Percentiles rank a stretch among this genome's conserved stretches.
These are phyloP conservation scores for Eupithecia dodoneata DNA, from an alignment of 2,888 invertebrate genomes.

Conservation along the genomic window DNA sequence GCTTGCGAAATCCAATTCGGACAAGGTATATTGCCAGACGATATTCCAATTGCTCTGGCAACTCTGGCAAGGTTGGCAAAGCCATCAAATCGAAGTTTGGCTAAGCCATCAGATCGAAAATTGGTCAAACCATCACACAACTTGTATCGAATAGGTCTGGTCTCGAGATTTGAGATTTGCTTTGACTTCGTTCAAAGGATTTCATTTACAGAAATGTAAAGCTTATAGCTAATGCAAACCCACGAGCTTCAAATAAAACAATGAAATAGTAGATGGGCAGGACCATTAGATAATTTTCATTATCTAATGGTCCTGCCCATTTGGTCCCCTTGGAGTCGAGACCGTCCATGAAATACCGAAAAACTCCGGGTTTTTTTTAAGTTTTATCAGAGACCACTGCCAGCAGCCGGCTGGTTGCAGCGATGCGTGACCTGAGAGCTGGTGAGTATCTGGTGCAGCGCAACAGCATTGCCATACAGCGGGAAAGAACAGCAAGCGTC, in stretches of 20 bases:
- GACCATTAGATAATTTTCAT: too few species aligned
- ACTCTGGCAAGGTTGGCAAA: slow-evolving; percentile 22
- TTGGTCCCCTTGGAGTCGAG: not conserved
- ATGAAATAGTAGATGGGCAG: too few species aligned
- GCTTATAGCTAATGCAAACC: not conserved
- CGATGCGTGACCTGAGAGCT: not conserved
- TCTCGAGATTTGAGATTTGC: not conserved
- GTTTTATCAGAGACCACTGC: not conserved
- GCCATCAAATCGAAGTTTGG: slow-evolving; percentile 20
- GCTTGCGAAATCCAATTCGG: slow-evolving; percentile 35
- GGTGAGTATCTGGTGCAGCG: not conserved
- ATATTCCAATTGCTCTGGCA: slow-evolving; percentile 25
- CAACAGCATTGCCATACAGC: too few species aligned
- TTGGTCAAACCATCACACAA: not conserved
- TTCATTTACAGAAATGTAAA: not conserved
- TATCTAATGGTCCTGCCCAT: not conserved
- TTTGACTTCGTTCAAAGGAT: not conserved
- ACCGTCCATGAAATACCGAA: not conserved
- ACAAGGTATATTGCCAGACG: slow-evolving; percentile 31
- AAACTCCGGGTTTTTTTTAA: not conserved
- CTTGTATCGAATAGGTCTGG: not conserved
- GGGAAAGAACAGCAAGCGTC: too few species aligned
- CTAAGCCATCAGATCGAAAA: not conserved
- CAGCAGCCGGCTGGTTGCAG: not conserved
- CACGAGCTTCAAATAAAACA: too few species aligned